Percentiles rank a stretch among this genome's conserved stretches.
Evolutionary conservation across 2,113 vertebrate species (phyloP).

Genomic region (Daphoenositta chrysoptera): DNA sequence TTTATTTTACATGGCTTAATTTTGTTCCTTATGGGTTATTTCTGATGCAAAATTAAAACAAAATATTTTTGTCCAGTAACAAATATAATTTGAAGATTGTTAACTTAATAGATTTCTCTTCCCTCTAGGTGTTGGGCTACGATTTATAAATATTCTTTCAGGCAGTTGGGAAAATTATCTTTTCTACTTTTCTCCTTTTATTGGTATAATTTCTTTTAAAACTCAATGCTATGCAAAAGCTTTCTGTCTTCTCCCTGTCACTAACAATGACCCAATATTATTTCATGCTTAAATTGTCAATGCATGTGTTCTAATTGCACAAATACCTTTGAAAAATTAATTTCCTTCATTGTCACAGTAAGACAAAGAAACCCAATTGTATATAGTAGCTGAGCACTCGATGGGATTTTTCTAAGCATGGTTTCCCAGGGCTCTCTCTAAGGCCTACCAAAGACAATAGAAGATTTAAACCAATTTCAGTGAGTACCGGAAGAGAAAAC

Average conservation of each 20-base stretch:
- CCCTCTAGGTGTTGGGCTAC: neutral
- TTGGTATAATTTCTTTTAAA: neutral
- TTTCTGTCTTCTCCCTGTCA: neutral
- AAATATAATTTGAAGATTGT: neutral
- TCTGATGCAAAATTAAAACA: neutral
- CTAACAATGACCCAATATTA: neutral
- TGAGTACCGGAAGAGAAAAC: neutral
- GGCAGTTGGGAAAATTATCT: neutral
- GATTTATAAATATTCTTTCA: neutral
- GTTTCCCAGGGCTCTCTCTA: neutral
- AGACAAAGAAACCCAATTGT: neutral
- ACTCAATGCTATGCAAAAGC: neutral
- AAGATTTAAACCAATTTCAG: neutral
- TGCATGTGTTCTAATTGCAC: neutral
- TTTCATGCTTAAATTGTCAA: neutral
- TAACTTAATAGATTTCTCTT: neutral
- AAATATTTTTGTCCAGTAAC: neutral
- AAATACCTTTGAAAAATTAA: neutral
- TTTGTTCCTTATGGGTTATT: neutral
- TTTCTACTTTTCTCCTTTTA: neutral
- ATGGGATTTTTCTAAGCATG: neutral
- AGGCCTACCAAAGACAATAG: neutral
- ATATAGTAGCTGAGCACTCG: neutral
- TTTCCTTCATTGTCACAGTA: neutral
- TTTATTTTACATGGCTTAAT: neutral